phyloP scores from a whole-genome alignment of 2,797 vertebrate species.

The Philypnodon macrostomus region DNA sequence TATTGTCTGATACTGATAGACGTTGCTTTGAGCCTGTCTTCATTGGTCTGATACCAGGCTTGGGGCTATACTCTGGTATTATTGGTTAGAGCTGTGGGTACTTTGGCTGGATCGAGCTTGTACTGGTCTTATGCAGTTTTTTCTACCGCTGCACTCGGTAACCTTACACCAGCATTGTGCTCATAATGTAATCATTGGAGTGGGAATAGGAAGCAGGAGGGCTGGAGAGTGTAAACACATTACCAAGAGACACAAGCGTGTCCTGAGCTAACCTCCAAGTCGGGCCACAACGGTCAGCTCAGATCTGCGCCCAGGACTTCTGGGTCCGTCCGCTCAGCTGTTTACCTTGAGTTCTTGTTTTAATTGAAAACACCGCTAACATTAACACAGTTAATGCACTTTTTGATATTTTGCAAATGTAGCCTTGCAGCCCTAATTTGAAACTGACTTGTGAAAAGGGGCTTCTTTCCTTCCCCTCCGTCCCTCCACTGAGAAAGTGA shows the following conservation, averaged over 20 bases:
- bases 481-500: constrained; percentile 18
- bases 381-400: constrained; percentile 74
- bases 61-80: constrained; percentile 33
- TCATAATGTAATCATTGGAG: constrained; percentile 77
- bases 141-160: constrained; percentile 67
- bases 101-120: constrained; percentile 53
- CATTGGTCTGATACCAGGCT: constrained; percentile 46
- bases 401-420: constrained; percentile 56
- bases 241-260: constrained; percentile 69
- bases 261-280: constrained; percentile 75
- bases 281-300: constrained; percentile 42
- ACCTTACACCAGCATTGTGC: constrained; percentile 76
- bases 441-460: constrained; percentile 27
- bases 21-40: constrained; percentile 58
- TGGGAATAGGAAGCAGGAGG: constrained; percentile 78
- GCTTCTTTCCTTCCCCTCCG: constrained; percentile 16
- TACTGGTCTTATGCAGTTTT: constrained; percentile 47
- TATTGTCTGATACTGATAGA: constrained; percentile 58
- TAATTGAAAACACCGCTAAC: constrained; percentile 78
- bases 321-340: constrained; percentile 64
- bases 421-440: constrained; percentile 34
- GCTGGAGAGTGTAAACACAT: constrained; percentile 79
- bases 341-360: constrained; percentile 73
- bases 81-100: constrained; percentile 46
- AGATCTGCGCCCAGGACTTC: constrained; percentile 64